These are phyloP conservation scores for Podarcis siculus DNA, from an alignment of 2,797 vertebrate genomes.

Conservation along the genomic window DNA sequence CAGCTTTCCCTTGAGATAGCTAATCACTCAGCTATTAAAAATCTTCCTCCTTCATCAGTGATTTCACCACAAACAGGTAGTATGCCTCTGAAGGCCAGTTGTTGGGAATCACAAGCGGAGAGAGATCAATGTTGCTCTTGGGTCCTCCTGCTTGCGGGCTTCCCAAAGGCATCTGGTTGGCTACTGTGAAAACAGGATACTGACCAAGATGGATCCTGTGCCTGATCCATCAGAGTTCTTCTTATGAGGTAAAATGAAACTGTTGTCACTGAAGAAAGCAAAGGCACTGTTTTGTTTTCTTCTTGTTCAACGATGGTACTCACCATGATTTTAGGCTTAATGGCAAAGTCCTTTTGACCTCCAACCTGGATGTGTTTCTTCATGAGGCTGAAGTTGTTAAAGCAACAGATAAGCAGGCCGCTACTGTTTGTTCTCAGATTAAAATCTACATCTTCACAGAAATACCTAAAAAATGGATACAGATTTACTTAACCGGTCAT, in stretches of 20 bases:
- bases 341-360: conserved; percentile 89
- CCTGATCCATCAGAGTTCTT: too few relatives aligned
- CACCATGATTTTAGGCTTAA: conserved; percentile 95
- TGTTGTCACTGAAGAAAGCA: background rate
- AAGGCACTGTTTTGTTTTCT: background rate
- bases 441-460: conserved; percentile 97
- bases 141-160: too few relatives aligned
- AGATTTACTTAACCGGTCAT: background rate
- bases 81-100: too few relatives aligned
- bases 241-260: background rate
- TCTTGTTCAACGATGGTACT: conserved; percentile 29
- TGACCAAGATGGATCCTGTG: too few relatives aligned
- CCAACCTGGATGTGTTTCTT: conserved; percentile 95
- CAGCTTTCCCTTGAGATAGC: background rate
- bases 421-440: conserved; percentile 95
- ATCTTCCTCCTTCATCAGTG: background rate
- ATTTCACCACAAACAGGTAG: background rate
- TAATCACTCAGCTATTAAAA: conserved; percentile 1
- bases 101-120: too few relatives aligned
- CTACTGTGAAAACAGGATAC: too few relatives aligned
- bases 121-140: too few relatives aligned
- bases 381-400: conserved; percentile 97
- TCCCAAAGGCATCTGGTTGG: too few relatives aligned
- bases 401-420: conserved; percentile 93
- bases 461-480: conserved; percentile 84